These are phyloP conservation scores for Didymodactylos carnosus DNA, from an alignment of 2,888 invertebrate genomes.

Conservation along the genomic window DNA sequence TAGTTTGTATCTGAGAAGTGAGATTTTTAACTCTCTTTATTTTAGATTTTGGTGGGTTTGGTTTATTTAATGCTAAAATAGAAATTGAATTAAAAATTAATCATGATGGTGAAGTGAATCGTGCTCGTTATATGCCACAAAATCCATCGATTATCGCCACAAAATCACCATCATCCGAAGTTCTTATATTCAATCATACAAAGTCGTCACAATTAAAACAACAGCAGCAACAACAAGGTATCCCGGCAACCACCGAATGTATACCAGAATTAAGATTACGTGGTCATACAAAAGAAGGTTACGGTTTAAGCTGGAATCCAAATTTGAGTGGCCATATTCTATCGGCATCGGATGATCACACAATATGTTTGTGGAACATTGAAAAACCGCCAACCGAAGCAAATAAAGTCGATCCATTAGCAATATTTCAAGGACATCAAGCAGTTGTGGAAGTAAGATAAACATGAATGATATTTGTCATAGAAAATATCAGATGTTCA, in stretches of 20 bases:
- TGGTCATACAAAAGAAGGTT: conserved; percentile 87
- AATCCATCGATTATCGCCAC: conserved; percentile 97
- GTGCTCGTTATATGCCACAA: conserved; percentile 97
- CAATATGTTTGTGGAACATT: conserved; percentile 97
- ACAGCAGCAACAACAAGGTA: conserved; percentile 36
- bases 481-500: too few relatives aligned
- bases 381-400: conserved; percentile 64
- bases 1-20: too few relatives aligned
- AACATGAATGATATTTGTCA: too few relatives aligned
- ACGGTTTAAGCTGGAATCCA: conserved; percentile 96
- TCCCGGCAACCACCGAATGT: conserved; percentile 58
- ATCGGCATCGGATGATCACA: conserved; percentile 90
- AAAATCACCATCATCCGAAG: conserved; percentile 95
- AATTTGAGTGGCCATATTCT: conserved; percentile 84
- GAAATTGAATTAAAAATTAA: conserved; percentile 99
- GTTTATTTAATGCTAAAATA: conserved; percentile 93
- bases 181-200: conserved; percentile 54
- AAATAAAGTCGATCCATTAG: conserved; percentile 84
- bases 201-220: conserved; percentile 36
- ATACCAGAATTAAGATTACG: conserved; percentile 79
- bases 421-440: conserved; percentile 91
- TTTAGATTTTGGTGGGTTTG: conserved; percentile 95
- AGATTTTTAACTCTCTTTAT: too few relatives aligned
- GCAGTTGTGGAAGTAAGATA: conserved; percentile 96
- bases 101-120: conserved; percentile 95